Base-by-base conservation (phyloP, 2,888 invertebrate species). In the Xanthorhoe designata region DNA sequence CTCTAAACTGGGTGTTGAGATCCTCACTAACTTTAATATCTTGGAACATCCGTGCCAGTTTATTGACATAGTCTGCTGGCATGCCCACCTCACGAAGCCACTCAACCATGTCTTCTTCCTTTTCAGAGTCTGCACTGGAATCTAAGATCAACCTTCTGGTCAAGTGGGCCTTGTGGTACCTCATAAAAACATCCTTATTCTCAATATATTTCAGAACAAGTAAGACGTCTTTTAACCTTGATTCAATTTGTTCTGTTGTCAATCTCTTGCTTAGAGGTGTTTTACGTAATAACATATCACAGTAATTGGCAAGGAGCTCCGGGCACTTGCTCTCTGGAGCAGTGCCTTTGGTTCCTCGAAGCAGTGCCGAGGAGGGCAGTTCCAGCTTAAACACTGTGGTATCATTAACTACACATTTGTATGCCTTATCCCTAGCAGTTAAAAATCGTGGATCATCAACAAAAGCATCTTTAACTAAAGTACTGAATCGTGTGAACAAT, bases 121-220 rank as follows among this genome's bases (percentile, higher is more conserved):
- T 99, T 87, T 99, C 99, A 75, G 98, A 98, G 91, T 99, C 99
- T 0, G 99, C 99, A 82, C 99, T 99, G 17, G 99, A 98, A 86
- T 99, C 99, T 75, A 99, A 95, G 85, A 99, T 99, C 73, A 99
- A 95, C 79, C 95, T 95, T 80, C 99, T 94, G 7, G 99, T 99
- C 72, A 99, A 94, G 93, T 99, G 99, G 54, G 98, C 99, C 89
- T 99, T 99, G 89, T 99, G 99, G 89, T 99, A 99, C 75, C 99
- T 95, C 99, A 99, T 99, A 89, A 99, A 99, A 32, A 99, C 99
- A 94, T 99, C 99, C 89, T 99, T 99, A 91, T 99, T 99, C 88
- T 98, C 98, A 75, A 99, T 98, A 91, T 99, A 99, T 89, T 99
- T 99, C 73, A 99, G 94, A 73, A 99, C 99, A 85, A 99, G 94